Evolutionary conservation across 2,797 vertebrate species (phyloP), one percentile per base, ranked within the genome.

Genomic region (Spea hammondii): DNA sequence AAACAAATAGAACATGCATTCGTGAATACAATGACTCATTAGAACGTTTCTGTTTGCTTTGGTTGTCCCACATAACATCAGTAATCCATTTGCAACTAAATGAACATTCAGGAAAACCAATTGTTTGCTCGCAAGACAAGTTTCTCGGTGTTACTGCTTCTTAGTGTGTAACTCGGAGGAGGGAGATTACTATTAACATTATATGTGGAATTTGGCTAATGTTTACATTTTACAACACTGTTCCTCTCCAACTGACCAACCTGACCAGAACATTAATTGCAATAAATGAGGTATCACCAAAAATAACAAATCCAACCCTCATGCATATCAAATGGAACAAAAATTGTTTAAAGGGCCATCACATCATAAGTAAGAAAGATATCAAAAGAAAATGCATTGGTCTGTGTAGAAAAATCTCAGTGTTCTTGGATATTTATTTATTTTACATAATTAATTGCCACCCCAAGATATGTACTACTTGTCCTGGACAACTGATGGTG

Each of bases 11-110:
- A 53, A 55, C 55, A 65, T 54, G 65, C 47, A 51, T 73, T 67
- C 51, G 62, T 44, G 17, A 60, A 68, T 57, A n/a, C 54, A 67
- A 48, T 68, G 77, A 69, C 65, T 74, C 72, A 74, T 54, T 73
- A 59, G 46, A 62, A 48, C 54, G 65, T 64, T 69, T 78, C 69
- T 79, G 78, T 79, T 79, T 74, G 71, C 72, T 48, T 64, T 74
- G 65, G 78, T 73, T 79, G 65, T 32, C 65, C 64, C 55, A 47
- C 64, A 62, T 70, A 64, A 54, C 46, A 65, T 8, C 51, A 14
- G 53, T 79, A 73, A 79, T 67, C 78, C 60, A 62, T 74, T 13
- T 53, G 53, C 71, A 74, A 74, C 55, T 59, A 74, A 9, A 64
- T 13, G 45, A 51, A 60, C 48, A 46, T 9, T 72, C 50, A 49